Base-by-base conservation (phyloP, 2,797 vertebrate genomes). In the Manis crassicaudata region DNA sequence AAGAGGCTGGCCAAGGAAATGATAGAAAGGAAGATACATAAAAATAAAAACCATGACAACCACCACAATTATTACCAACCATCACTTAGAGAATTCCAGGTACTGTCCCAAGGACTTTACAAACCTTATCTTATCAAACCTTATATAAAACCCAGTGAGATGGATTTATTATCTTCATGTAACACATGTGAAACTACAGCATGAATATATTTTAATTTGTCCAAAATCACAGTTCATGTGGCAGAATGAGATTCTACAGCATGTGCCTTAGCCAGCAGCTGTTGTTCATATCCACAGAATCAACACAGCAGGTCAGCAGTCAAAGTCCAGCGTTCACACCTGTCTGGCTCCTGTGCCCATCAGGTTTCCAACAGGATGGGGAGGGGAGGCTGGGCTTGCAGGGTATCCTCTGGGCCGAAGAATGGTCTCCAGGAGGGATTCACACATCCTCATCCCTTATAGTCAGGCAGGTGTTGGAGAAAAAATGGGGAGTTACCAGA, bases 1-100 rank as follows among this genome's bases (percentile, higher is more conserved):
- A 72, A 72, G 62, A 50, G 46, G 58, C 29, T 35, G 65, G 82
- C 43, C 58, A 67, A 84, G 75, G 21, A 7, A 46, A 90, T 6
- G 21, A 68, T 32, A 58, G 56, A 87, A 46, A 70, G 72, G 56
- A 93, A 82, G 27, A 87, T 7, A 54, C 94, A 67, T 13, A 82
- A 79, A 83, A 87, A 46, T 16, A 76, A 94, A 92, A 92, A 67
- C 65, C 86, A 63, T 18, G 83, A 68, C 58, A 80, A 83, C 50
- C 60, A 52, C 14, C 18, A 73, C 6, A 35, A 4, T 60, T 46
- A 67, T 52, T 72, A 95, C 63, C 58, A 23, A 40, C 63, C 5
- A 6, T 63, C 77, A 82, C n/a, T 5, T 25, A 32, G 0, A 4
- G n/a, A n/a, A 10, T 17, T 35, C 21, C 73, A 54, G 62, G 35